Conservation (phyloP, 2,797 vertebrate genomes). For the Diplodus sargus region DNA sequence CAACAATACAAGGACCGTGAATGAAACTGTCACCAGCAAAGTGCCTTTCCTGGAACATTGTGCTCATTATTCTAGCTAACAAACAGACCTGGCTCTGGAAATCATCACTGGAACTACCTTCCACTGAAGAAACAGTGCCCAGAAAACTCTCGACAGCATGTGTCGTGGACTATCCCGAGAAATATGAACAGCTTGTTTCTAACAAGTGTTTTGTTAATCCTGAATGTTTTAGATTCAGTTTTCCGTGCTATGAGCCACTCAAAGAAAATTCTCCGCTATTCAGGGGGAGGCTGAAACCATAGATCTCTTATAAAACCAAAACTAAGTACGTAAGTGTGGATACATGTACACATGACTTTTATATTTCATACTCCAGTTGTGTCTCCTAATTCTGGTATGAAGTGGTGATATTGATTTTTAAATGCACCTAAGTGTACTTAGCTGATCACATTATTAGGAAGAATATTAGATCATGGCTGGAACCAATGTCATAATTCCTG, state of each 20-base stretch:
- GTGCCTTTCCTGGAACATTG: slow-evolving; percentile 10
- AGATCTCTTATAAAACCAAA: neutral
- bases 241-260: neutral
- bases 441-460: neutral
- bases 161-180: neutral
- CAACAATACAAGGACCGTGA: neutral
- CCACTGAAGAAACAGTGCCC: neutral
- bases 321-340: neutral
- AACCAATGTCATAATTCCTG: neutral
- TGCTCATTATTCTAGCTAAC: slow-evolving; percentile 20
- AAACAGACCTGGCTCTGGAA: slow-evolving; percentile 30
- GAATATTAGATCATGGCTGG: slow-evolving; percentile 10
- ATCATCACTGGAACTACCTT: neutral
- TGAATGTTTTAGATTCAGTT: neutral
- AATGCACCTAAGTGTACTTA: slow-evolving; percentile 27
- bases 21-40: slow-evolving; percentile 8
- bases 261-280: neutral
- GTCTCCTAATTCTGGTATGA: neutral
- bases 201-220: slow-evolving; percentile 1
- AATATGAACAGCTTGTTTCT: slow-evolving; percentile 20
- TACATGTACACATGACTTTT: neutral
- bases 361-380: neutral
- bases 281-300: neutral
- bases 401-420: slow-evolving; percentile 44
- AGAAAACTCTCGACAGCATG: slow-evolving; percentile 14